These are phyloP conservation scores for Strigamia maritima DNA, from an alignment of 2,888 invertebrate genomes.

Conservation along the genomic window DNA sequence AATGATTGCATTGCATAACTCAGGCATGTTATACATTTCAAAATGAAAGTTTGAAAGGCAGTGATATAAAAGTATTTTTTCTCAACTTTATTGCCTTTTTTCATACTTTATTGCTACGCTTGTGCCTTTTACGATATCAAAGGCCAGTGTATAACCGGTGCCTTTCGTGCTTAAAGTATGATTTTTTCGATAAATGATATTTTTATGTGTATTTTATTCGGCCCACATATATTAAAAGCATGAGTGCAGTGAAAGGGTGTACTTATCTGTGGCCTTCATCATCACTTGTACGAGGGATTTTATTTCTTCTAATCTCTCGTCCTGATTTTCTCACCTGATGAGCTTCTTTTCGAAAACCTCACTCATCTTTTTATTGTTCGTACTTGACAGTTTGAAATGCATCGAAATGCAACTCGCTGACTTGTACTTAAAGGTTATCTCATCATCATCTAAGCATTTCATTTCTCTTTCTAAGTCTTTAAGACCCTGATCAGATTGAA, in stretches of 20 bases:
- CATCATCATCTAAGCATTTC: neutral
- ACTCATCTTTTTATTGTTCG: slow-evolving; percentile 14
- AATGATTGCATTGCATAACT: neutral
- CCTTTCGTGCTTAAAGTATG: neutral
- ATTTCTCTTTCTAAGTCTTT: neutral
- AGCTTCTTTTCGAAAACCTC: neutral
- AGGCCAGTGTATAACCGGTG: neutral
- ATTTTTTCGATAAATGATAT: neutral
- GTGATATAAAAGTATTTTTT: neutral
- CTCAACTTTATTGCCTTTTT: neutral
- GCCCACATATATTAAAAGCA: neutral
- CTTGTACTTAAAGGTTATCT: neutral
- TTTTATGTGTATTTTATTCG: neutral
- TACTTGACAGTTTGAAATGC: slow-evolving; percentile 8
- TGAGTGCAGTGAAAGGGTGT: neutral
- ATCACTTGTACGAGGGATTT: neutral
- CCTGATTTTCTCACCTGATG: slow-evolving; percentile 15
- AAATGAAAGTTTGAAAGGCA: neutral
- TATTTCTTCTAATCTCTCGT: slow-evolving; percentile 14
- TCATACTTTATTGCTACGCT: neutral
- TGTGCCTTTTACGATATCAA: neutral
- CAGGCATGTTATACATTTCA: neutral
- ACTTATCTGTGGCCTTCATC: slow-evolving; percentile 15
- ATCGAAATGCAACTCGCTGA: neutral
- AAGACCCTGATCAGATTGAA: neutral